Conservation (phyloP, 2,888 invertebrate species). For the Koerneria pararmatus region DNA sequence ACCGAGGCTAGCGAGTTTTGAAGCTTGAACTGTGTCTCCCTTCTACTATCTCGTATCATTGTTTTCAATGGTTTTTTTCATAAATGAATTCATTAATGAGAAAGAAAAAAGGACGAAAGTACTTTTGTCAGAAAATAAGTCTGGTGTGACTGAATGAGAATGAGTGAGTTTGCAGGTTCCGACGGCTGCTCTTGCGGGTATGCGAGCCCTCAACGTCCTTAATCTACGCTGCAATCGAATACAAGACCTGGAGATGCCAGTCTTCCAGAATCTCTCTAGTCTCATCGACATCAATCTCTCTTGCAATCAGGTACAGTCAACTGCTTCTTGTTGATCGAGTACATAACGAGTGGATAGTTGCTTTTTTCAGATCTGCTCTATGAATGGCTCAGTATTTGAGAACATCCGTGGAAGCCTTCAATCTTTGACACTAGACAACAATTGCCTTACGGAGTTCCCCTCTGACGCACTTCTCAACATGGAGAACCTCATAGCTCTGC, state of each 20-base stretch:
- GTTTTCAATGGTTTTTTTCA: background rate
- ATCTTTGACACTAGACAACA: slow-evolving; percentile 57
- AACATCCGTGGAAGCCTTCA: slow-evolving; percentile 50
- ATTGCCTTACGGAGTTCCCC: slow-evolving; percentile 53
- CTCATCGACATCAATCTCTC: slow-evolving; percentile 58
- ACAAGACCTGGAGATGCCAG: slow-evolving; percentile 48
- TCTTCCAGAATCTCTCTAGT: slow-evolving; percentile 48
- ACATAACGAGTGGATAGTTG: background rate
- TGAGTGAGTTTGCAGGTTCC: slow-evolving; percentile 40
- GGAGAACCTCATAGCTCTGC: slow-evolving; percentile 55
- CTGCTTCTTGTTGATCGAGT: background rate
- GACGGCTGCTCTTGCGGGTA: slow-evolving; percentile 38
- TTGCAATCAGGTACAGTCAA: slow-evolving; percentile 54
- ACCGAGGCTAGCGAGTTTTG: slow-evolving; percentile 68
- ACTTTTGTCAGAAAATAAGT: background rate
- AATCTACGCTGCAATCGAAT: slow-evolving; percentile 62
- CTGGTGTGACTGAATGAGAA: background rate
- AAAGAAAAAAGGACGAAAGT: background rate
- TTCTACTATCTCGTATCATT: background rate
- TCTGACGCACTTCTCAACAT: slow-evolving; percentile 48
- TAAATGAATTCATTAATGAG: background rate
- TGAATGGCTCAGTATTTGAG: slow-evolving; percentile 44
- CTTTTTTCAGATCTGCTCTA: slow-evolving; percentile 46
- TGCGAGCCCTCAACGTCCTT: slow-evolving; percentile 50
- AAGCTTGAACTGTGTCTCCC: background rate